Base-by-base conservation (phyloP, 1,140 invertebrate species). In the Mizuhopecten yessoensis region DNA sequence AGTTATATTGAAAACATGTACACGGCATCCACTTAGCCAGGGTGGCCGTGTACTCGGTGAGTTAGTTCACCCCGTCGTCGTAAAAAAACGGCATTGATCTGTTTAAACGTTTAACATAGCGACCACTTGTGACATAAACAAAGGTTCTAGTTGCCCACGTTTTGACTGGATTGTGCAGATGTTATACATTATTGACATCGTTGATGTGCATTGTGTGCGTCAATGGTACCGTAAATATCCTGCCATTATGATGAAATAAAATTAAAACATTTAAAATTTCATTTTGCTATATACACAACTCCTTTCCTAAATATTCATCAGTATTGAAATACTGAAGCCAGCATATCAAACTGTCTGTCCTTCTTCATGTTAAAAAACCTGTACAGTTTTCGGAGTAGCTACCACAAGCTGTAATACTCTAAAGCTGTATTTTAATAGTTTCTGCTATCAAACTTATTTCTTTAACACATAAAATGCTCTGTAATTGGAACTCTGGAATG, bases 91-190 rank as follows among this genome's bases (percentile, higher is more conserved):
- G n/a, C 57, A 75, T 75, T n/a, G 57, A 75, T 75, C 57, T 75
- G 57, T 75, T 75, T 75, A 75, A n/a, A n/a, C 29, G 57, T 75
- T 75, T 7, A 75, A 75, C 57, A 75, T n/a, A 75, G n/a, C 57
- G n/a, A 75, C 57, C 57, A 75, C 57, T 75, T 75, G 57, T 75
- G n/a, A 75, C 57, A 75, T 75, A 75, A 75, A 75, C 57, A 75
- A 75, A 75, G 57, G 57, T 29, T 75, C 57, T 75, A n/a, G 57
- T 75, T 75, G 57, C 57, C 57, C 57, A 75, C 42, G 17, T 45
- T 45, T 45, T 20, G 10, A 45, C 57, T 75, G n/a, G 23, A 75
- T 75, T 75, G n/a, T 75, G 57, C 57, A 75, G 57, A 75, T 75
- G 57, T 75, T 75, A 29, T 13, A 75, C 57, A 75, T 75, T 75